A percentile compares a stretch with the other conserved stretches of the same genome.
Evolutionary conservation across 1,140 invertebrate species (phyloP).

Genomic region (Hyles vespertilio): DNA sequence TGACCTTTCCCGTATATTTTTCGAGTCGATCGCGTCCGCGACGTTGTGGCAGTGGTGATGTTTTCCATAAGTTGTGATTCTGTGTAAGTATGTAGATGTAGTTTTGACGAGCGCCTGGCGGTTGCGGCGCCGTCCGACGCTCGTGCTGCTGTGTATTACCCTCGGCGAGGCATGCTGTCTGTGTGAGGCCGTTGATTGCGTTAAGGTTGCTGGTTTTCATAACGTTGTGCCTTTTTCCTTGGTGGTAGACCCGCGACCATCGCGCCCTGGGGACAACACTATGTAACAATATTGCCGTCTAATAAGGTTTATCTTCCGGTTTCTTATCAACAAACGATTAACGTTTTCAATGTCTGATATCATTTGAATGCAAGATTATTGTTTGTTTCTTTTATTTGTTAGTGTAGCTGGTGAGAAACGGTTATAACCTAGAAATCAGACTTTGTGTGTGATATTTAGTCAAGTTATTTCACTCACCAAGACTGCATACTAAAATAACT

Average conservation of each 20-base stretch:
- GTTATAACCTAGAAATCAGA: conserved; percentile 1
- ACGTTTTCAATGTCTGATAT: conserved; percentile 7
- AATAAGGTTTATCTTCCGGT: conserved; percentile 6
- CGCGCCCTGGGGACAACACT: no score
- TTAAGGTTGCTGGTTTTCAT: no score
- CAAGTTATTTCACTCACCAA: not conserved
- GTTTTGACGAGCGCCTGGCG: conserved; percentile 35
- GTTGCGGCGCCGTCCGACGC: conserved; percentile 14
- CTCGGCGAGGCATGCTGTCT: not conserved
- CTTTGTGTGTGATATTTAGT: not conserved
- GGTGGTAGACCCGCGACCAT: no score
- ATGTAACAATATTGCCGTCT: no score
- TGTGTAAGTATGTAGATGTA: conserved; percentile 38
- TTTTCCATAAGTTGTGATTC: conserved; percentile 30
- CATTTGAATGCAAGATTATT: conserved; percentile 1
- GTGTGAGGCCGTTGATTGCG: no score
- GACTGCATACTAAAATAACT: no score
- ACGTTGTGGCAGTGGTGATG: not conserved
- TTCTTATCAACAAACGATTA: conserved; percentile 7
- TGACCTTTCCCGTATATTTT: conserved; percentile 60
- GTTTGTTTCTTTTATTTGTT: not conserved
- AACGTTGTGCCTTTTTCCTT: no score
- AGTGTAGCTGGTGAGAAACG: not conserved
- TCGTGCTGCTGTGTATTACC: not conserved
- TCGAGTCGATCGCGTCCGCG: conserved; percentile 3